phyloP scores from a whole-genome alignment of 2,888 invertebrate species.

The Prenolepis imparis region DNA sequence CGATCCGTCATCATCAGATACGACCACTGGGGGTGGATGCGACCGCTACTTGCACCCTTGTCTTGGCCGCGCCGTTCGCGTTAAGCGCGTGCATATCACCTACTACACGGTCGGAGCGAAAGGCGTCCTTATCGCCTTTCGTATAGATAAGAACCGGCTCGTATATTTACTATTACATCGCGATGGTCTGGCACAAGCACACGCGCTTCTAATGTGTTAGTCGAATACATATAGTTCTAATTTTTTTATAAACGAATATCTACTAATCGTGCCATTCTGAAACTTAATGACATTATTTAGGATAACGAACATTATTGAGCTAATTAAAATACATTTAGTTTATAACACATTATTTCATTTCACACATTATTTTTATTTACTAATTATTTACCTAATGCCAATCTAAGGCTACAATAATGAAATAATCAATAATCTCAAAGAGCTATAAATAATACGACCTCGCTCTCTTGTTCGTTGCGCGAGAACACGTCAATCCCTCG shows the following conservation, averaged over 20 bases:
- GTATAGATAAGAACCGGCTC: conserved; percentile 68
- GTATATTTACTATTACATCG: conserved; percentile 57
- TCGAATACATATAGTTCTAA: conserved; percentile 62
- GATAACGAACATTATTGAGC: conserved; percentile 13
- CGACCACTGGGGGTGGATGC: conserved; percentile 14
- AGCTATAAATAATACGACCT: not conserved
- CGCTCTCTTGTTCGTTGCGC: not conserved
- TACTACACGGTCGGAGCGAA: conserved; percentile 29
- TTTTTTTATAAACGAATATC: conserved; percentile 59
- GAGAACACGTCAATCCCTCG: not conserved
- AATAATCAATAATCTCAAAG: not conserved
- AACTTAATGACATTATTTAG: not conserved
- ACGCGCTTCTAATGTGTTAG: conserved; percentile 43
- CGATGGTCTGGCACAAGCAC: conserved; percentile 35
- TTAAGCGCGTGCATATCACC: conserved; percentile 58
- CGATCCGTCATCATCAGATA: conserved; percentile 80
- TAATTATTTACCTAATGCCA: not conserved
- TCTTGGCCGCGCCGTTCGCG: not conserved
- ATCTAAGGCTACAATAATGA: not conserved
- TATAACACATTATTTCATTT: too few relatives aligned
- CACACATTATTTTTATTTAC: not conserved
- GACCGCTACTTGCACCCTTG: conserved; percentile 11
- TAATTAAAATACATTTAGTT: not conserved
- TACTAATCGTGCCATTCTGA: not conserved
- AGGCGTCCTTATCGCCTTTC: conserved; percentile 62